Evolutionary conservation across 2,797 vertebrate species (phyloP), one percentile per base, ranked within the genome.

Genomic region (Gallinago solitaria): DNA sequence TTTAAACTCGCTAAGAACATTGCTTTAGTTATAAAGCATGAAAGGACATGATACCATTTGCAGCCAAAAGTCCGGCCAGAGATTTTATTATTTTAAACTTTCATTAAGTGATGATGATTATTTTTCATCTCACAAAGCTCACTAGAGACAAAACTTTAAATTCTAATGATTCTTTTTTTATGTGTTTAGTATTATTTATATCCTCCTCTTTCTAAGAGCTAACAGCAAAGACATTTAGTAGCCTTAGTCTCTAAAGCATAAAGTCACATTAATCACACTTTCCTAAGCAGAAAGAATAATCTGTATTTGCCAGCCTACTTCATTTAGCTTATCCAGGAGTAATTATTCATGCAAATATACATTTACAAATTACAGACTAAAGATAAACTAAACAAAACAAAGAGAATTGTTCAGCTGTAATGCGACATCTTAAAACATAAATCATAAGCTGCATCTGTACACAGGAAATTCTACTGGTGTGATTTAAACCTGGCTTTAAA

Each of bases 261-360:
- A 76, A 93, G 87, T 50, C 86, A 92, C 48, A 69, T 48, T 45
- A 61, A 81, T 48, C 50, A 71, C 14, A 23, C 41, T 84, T 95
- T 75, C 23, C 67, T 41, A 60, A 78, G 64, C 18, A 91, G 73
- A 89, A 83, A 30, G 27, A 78, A 61, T 27, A 90, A 91, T 56
- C 69, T 87, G 67, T 61, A 84, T 39, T 81, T 89, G 39, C 74
- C 70, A 96, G 51, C 30, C 67, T 54, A 45, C 39, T 93, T 87
- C 59, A 23, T 63, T 95, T 81, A 83, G 75, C 43, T 77, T 87
- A 73, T 82, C 76, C 35, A 56, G 54, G 9, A 51, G 30, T 88
- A 71, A 91, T 92, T 95, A 91, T 80, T 95, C 78, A 83, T 77
- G 91, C 73, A 96, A 95, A 92, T 89, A 89, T 61, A 77, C 14